Evolutionary conservation across 1,140 invertebrate genomes (phyloP).

Genomic region (Cotesia glomerata): DNA sequence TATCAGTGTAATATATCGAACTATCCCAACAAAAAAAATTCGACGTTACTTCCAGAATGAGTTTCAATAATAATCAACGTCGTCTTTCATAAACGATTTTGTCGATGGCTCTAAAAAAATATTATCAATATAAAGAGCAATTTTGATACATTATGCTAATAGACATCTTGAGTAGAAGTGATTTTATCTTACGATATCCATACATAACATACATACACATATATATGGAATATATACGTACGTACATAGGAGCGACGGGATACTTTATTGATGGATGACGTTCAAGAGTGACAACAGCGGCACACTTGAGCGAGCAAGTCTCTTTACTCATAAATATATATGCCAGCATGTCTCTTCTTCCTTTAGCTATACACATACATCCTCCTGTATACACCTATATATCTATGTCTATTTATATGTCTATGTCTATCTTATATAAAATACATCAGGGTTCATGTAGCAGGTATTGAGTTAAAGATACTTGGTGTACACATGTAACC

Average conservation of each 20-base stretch:
- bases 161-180: background rate
- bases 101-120: background rate
- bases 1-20: too few species aligned
- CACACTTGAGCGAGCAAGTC: background rate
- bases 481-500: background rate
- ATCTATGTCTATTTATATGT: background rate
- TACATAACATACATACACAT: background rate
- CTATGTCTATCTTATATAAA: background rate
- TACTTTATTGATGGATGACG: constrained; percentile 17
- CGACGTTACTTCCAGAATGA: too few species aligned
- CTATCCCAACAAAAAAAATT: too few species aligned
- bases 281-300: constrained; percentile 4
- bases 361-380: too few species aligned
- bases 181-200: background rate
- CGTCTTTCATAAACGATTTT: too few species aligned
- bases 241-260: background rate
- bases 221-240: background rate
- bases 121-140: background rate
- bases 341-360: too few species aligned
- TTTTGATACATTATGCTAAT: constrained; percentile 1
- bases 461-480: too few species aligned
- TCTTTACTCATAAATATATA: too few species aligned
- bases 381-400: background rate
- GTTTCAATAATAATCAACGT: too few species aligned
- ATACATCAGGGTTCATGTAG: background rate